Evolutionary conservation across 2,888 invertebrate species (phyloP).

Genomic region (Heteromurus nitidus): DNA sequence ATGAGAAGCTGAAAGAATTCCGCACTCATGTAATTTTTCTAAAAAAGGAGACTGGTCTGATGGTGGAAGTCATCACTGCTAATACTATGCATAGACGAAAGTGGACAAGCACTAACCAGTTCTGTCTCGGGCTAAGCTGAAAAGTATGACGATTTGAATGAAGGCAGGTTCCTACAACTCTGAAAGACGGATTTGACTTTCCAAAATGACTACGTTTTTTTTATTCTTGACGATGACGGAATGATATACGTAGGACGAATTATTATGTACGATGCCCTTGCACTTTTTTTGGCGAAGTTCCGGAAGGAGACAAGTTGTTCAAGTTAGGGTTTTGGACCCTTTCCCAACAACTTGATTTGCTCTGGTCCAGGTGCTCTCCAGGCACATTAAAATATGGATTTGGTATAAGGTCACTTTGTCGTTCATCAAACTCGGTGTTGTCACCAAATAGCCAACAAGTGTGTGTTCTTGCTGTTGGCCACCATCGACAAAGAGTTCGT

Average conservation of each 20-base stretch:
- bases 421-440: no score
- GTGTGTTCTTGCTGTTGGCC: no score
- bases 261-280: slow-evolving; percentile 54
- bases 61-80: no score
- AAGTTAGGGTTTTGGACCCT: slow-evolving; percentile 2
- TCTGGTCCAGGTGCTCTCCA: slow-evolving; percentile 50
- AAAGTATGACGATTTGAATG: no score
- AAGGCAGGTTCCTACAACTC: no score
- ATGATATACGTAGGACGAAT: slow-evolving; percentile 59
- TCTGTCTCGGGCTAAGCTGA: no score
- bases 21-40: no score
- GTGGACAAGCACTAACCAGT: no score
- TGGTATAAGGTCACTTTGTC: slow-evolving; percentile 35
- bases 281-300: slow-evolving; percentile 52
- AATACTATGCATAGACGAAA: no score
- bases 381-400: slow-evolving; percentile 40
- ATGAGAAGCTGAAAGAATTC: no score
- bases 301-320: slow-evolving; percentile 15
- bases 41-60: not conserved
- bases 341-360: slow-evolving; percentile 21
- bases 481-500: no score
- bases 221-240: slow-evolving; percentile 51
- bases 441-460: no score
- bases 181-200: slow-evolving; percentile 62
- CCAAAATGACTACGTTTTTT: slow-evolving; percentile 34